These are phyloP conservation scores for Hypotaenidia okinawae DNA, from an alignment of 2,797 vertebrate species.

Conservation along the genomic window DNA sequence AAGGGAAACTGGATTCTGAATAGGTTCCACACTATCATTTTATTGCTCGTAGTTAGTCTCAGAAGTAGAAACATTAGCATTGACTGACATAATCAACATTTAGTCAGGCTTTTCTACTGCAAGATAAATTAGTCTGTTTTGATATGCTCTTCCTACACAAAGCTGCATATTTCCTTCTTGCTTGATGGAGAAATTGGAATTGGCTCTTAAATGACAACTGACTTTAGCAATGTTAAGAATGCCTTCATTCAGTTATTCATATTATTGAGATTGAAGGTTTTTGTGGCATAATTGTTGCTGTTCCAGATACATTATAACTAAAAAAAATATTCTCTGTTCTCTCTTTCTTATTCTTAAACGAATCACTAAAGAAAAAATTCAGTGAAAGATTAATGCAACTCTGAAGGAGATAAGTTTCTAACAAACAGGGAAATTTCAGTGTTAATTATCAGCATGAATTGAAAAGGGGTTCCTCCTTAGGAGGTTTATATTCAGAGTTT, in stretches of 20 bases:
- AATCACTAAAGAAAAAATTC: conserved; percentile 40
- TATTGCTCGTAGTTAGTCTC: background rate
- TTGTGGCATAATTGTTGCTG: conserved; percentile 29
- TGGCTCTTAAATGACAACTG: conserved; percentile 47
- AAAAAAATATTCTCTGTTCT: conserved; percentile 4
- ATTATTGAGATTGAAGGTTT: conserved; percentile 24
- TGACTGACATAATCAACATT: background rate
- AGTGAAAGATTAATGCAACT: conserved; percentile 59
- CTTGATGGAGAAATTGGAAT: conserved; percentile 42
- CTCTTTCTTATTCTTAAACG: conserved; percentile 45
- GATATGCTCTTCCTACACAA: conserved; percentile 25
- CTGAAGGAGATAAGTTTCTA: conserved; percentile 43
- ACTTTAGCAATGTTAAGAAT: conserved; percentile 34
- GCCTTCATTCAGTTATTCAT: conserved; percentile 50
- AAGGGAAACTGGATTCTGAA: background rate
- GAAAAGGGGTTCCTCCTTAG: conserved; percentile 29
- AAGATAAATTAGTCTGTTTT: conserved; percentile 6
- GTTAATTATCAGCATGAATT: conserved; percentile 44
- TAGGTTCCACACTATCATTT: background rate
- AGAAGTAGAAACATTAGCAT: conserved; percentile 1
- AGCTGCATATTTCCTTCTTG: conserved; percentile 8
- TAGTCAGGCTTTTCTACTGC: background rate
- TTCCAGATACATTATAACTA: conserved; percentile 11
- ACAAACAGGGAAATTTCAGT: conserved; percentile 42
- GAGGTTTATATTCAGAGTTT: background rate